Percentiles rank a stretch among this genome's conserved stretches.
phyloP scores from a whole-genome alignment of 2,888 invertebrate species.

The Onthophagus sagittarius region DNA sequence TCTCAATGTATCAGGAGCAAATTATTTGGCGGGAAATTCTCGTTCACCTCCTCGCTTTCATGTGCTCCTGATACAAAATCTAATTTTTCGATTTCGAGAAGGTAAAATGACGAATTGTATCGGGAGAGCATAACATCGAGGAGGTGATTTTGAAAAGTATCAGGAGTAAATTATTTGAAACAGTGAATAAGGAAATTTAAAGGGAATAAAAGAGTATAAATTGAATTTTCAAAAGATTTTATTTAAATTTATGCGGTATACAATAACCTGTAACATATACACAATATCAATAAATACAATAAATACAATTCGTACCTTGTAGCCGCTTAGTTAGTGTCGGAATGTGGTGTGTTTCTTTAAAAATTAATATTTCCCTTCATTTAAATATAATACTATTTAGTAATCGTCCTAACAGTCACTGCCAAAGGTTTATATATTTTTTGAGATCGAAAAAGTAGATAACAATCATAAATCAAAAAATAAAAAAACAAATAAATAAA shows the following conservation, averaged over 20 bases:
- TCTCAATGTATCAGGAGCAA: too few relatives aligned
- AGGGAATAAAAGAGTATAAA: too few relatives aligned
- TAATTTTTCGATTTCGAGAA: too few relatives aligned
- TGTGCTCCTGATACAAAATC: too few relatives aligned
- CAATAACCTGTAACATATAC: background rate
- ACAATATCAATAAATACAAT: background rate
- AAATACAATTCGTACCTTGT: background rate
- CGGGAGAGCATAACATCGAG: too few relatives aligned
- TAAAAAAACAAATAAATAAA: background rate
- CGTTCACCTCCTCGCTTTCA: too few relatives aligned
- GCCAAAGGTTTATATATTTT: background rate
- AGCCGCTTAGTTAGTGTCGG: background rate
- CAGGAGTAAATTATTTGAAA: too few relatives aligned
- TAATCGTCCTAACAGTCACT: background rate
- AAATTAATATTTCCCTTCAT: background rate
- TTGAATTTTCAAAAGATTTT: background rate
- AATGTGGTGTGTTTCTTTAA: background rate
- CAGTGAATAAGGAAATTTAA: too few relatives aligned
- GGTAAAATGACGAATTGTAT: too few relatives aligned
- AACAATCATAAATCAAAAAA: background rate
- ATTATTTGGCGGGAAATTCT: too few relatives aligned
- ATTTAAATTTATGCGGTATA: background rate
- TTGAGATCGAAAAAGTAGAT: background rate
- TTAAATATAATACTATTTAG: background rate
- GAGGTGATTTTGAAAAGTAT: too few relatives aligned